Evolutionary conservation across 2,797 vertebrate species (phyloP).

Genomic region (Echiichthys vipera): DNA sequence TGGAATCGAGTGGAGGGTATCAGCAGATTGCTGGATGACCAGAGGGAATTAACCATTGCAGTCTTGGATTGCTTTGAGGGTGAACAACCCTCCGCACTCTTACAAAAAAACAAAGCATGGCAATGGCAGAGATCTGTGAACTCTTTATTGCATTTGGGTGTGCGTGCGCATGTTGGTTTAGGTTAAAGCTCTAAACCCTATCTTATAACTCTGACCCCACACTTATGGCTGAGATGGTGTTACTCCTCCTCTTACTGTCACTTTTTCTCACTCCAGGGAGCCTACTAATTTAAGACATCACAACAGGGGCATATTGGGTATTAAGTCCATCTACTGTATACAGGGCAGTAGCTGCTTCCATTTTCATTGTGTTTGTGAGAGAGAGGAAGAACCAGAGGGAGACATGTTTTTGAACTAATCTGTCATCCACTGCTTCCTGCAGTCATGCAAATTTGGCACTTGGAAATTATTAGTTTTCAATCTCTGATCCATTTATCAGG

Average conservation of each 20-base stretch:
- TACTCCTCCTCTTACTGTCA: conserved; percentile 35
- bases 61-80: conserved; percentile 31
- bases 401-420: conserved; percentile 33
- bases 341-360: conserved; percentile 45
- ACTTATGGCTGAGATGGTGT: conserved; percentile 39
- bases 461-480: conserved; percentile 35
- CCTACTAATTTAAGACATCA: conserved; percentile 55
- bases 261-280: conserved; percentile 58
- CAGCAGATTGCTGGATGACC: conserved; percentile 52
- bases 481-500: conserved; percentile 48
- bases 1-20: conserved; percentile 69
- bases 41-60: conserved; percentile 52
- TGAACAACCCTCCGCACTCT: conserved; percentile 18
- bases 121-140: conserved; percentile 10
- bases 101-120: conserved; percentile 11
- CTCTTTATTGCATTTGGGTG: conserved; percentile 6
- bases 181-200: conserved; percentile 41
- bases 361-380: conserved; percentile 49
- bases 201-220: conserved; percentile 48
- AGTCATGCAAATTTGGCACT: conserved; percentile 39
- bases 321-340: conserved; percentile 71
- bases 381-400: neutral
- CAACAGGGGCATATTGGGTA: conserved; percentile 62
- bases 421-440: conserved; percentile 41
- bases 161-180: conserved; percentile 34